Base-by-base conservation (phyloP, 2,888 invertebrate species). In the Nomada goodeniana region DNA sequence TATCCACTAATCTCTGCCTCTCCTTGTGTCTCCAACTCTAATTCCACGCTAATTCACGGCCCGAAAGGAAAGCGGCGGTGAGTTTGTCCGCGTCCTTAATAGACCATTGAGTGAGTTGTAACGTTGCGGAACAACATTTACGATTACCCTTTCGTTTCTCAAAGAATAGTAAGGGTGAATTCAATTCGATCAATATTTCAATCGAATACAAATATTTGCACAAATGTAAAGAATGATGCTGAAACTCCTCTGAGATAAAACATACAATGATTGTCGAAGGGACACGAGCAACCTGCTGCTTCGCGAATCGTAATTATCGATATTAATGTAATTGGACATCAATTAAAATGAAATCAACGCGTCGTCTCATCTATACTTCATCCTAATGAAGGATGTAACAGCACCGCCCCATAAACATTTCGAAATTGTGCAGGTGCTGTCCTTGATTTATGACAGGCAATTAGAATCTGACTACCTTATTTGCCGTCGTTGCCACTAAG, bases 381-480 rank as follows among this genome's bases (percentile, higher is more conserved):
- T 86, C 78, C 89, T 89, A 89, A 89, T 86, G 89, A 90, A 89
- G 89, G 90, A 88, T 85, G 87, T 86, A 89, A 90, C 88, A 82
- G 89, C 88, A 88, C 87, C 86, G 87, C 88, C 90, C 90, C 90
- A 92, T 93, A 92, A 93, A 93, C 92, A 93, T 92, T 89, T 88
- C 86, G 88, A 87, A 90, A 89, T 90, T 86, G 90, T 92, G 93
- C 93, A 93, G 93, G 93, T 93, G 93, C 92, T 93, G 93, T 93
- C 93, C 90, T 90, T 93, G 93, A 93, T 93, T 93, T 93, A 93
- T 92, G 92, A 86, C 80, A 77, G 91, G 93, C 92, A 93, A 93
- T 93, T 93, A 93, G 92, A 93, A 92, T 92, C 91, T 87, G 90
- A 90, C 90, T 90, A 90, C 91, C 92, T 92, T 93, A 93, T 93